Evolutionary conservation across 2,797 vertebrate species (phyloP).

Genomic region (Labroides dimidiatus): DNA sequence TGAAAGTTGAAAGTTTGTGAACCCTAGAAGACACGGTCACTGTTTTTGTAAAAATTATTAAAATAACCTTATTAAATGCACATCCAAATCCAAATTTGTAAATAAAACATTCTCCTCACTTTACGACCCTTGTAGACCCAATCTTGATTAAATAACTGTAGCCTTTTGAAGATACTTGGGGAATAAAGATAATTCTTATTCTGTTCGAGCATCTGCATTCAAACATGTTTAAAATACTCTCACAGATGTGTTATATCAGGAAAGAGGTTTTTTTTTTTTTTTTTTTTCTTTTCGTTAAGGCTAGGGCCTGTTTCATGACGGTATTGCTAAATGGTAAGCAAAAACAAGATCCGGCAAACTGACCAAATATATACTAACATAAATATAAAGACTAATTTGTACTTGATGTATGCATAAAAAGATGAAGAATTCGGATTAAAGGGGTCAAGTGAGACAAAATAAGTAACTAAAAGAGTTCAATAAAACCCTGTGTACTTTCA

Average conservation of each 20-base stretch:
- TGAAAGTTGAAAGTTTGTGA: too few relatives aligned
- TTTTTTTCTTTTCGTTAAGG: conserved; percentile 1
- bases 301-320: conserved; percentile 8
- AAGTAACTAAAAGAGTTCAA: background rate
- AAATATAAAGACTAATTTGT: conserved; percentile 11
- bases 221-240: conserved; percentile 32
- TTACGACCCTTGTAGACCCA: too few relatives aligned
- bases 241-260: conserved; percentile 25
- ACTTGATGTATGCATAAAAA: too few relatives aligned
- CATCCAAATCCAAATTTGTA: too few relatives aligned
- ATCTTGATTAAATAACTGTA: too few relatives aligned
- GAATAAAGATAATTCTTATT: too few relatives aligned
- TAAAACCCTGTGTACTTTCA: conserved; percentile 4
- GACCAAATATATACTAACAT: conserved; percentile 32
- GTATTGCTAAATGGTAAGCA: background rate
- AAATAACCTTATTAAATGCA: too few relatives aligned
- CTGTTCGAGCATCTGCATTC: too few relatives aligned
- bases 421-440: background rate
- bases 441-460: conserved; percentile 7
- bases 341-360: conserved; percentile 22
- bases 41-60: too few relatives aligned
- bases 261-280: conserved; percentile 4
- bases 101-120: too few relatives aligned
- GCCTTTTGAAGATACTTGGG: too few relatives aligned
- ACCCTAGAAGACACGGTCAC: too few relatives aligned